Percentiles rank a stretch among this genome's conserved stretches.
Evolutionary conservation across 2,113 vertebrate species (phyloP).

Genomic region (Cariama cristata): DNA sequence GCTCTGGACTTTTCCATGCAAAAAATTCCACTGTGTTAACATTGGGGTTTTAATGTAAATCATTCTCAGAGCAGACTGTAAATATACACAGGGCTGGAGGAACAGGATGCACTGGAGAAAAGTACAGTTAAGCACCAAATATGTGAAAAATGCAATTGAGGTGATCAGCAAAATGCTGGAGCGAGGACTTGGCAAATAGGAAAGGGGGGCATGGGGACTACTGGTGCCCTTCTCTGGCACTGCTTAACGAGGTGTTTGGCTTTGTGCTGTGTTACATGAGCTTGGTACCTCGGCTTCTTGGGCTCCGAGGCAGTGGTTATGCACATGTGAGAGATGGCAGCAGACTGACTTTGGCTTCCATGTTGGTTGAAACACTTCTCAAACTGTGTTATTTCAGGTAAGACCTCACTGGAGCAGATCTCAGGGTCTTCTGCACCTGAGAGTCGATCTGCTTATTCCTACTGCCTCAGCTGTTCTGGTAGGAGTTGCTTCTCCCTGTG

Average conservation of each 20-base stretch:
- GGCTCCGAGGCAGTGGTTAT: neutral
- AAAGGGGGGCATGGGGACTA: neutral
- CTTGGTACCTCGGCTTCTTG: neutral
- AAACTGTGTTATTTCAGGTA: neutral
- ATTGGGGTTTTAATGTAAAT: neutral
- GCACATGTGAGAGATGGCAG: neutral
- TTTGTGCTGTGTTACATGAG: neutral
- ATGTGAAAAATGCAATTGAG: neutral
- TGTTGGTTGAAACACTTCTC: neutral
- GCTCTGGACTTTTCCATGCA: neutral
- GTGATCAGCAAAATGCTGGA: neutral
- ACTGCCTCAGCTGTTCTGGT: neutral
- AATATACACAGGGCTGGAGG: neutral
- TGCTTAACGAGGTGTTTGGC: neutral
- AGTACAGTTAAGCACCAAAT: neutral
- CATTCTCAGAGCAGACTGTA: neutral
- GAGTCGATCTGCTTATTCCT: neutral
- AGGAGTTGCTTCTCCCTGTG: neutral
- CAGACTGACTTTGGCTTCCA: neutral
- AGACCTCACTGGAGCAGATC: neutral
- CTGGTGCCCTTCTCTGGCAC: neutral
- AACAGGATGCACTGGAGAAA: neutral
- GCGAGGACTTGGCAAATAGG: rapidly evolving
- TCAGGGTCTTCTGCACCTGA: neutral
- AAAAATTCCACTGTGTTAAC: neutral